phyloP scores from a whole-genome alignment of 2,113 vertebrate genomes.

The Clarias magur region DNA sequence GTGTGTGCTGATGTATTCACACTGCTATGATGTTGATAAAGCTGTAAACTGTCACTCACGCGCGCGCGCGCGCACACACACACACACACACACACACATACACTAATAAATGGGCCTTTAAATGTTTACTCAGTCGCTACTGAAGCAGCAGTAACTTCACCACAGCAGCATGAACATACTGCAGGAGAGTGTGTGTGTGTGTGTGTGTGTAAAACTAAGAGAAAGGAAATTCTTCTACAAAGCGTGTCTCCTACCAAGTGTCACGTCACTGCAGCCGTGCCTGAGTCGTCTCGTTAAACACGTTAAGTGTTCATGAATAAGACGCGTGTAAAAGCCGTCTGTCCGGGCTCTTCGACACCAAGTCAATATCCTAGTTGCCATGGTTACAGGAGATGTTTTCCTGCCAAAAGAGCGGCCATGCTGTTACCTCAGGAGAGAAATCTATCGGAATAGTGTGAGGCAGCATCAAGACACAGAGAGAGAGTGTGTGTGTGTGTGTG shows the following conservation, averaged over 20 bases:
- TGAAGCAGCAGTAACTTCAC: neutral
- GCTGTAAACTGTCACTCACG: neutral
- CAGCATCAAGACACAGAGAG: too few relatives aligned
- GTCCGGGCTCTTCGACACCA: too few relatives aligned
- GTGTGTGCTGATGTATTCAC: neutral
- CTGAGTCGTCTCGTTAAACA: too few relatives aligned
- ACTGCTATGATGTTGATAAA: neutral
- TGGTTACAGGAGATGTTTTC: neutral
- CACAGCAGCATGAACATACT: neutral
- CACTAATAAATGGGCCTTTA: neutral
- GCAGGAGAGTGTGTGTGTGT: constrained; percentile 26
- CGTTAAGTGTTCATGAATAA: too few relatives aligned
- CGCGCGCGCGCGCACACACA: neutral
- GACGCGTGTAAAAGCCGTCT: too few relatives aligned
- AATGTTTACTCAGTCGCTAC: neutral
- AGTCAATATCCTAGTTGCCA: neutral
- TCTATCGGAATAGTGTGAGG: too few relatives aligned
- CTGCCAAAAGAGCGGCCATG: too few relatives aligned
- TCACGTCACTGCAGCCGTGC: too few relatives aligned
- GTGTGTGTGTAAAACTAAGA: neutral
- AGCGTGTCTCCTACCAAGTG: neutral
- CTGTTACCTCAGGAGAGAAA: too few relatives aligned
- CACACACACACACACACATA: neutral
- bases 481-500: too few relatives aligned
- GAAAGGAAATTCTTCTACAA: neutral